Evolutionary conservation across 2,113 vertebrate species (phyloP).

Genomic region (Sceloporus undulatus): DNA sequence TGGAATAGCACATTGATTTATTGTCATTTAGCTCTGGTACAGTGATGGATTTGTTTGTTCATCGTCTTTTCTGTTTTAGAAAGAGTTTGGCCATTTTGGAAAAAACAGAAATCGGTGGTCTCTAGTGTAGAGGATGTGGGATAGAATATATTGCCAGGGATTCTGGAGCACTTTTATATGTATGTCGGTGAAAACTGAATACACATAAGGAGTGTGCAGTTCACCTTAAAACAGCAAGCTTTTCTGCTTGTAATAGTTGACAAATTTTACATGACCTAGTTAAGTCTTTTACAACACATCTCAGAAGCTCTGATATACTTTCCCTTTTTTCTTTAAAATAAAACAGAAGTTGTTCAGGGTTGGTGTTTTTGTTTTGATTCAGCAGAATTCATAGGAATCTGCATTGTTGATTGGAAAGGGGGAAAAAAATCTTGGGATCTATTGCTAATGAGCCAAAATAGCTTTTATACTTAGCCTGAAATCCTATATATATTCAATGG

Average conservation of each 20-base stretch:
- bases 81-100: constrained; percentile 53
- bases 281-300: background rate
- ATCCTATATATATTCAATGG: background rate
- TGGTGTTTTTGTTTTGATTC: background rate
- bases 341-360: background rate
- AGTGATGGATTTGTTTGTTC: constrained; percentile 53
- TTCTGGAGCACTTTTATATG: background rate
- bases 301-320: background rate
- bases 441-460: background rate
- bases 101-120: background rate
- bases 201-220: background rate
- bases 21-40: constrained; percentile 61
- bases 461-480: background rate
- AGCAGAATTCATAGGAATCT: background rate
- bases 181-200: background rate
- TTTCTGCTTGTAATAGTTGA: background rate
- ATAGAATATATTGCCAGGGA: background rate
- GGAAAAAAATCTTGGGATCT: background rate
- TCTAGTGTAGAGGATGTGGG: background rate
- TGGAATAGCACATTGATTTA: constrained; percentile 63
- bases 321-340: background rate
- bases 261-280: background rate
- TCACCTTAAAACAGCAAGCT: background rate
- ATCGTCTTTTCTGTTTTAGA: constrained; percentile 64
- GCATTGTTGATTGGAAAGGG: background rate